Conservation (phyloP, 1,140 invertebrate genomes). For the Harlomillsia oculata region DNA sequence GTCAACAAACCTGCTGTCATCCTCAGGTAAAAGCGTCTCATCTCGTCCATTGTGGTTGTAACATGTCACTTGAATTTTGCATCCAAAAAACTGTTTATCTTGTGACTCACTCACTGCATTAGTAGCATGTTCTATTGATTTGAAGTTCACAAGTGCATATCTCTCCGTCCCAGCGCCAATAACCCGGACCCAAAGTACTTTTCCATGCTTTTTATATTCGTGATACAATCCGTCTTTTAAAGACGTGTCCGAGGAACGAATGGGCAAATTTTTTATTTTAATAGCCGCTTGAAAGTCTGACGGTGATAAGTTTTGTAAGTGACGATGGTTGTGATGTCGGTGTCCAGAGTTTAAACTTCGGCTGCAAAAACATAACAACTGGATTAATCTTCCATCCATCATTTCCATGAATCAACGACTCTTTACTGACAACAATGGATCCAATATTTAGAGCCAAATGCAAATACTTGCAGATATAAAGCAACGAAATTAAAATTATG, state of each 20-base stretch:
- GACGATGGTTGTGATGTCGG: slow-evolving; percentile 26
- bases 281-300: slow-evolving; percentile 57
- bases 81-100: slow-evolving; percentile 92
- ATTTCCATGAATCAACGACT: too few species aligned
- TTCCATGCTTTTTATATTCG: slow-evolving; percentile 97
- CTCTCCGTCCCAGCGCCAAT: slow-evolving; percentile 68
- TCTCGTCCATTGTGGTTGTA: slow-evolving; percentile 49
- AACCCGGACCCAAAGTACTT: slow-evolving; percentile 88
- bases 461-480: too few species aligned
- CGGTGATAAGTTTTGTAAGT: slow-evolving; percentile 38
- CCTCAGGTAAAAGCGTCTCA: slow-evolving; percentile 14
- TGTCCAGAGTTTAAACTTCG: slow-evolving; percentile 26
- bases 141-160: slow-evolving; percentile 85
- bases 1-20: slow-evolving; percentile 31
- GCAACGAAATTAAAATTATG: too few species aligned
- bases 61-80: slow-evolving; percentile 81
- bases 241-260: slow-evolving; percentile 55
- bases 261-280: slow-evolving; percentile 80
- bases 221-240: slow-evolving; percentile 94
- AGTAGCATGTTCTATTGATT: slow-evolving; percentile 90
- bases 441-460: too few species aligned
- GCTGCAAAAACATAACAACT: slow-evolving; percentile 13
- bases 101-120: slow-evolving; percentile 91
- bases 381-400: too few species aligned
- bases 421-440: too few species aligned